A percentile compares a stretch with the other conserved stretches of the same genome.
Evolutionary conservation across 2,888 invertebrate genomes (phyloP).

Genomic region (Apeira syringaria): DNA sequence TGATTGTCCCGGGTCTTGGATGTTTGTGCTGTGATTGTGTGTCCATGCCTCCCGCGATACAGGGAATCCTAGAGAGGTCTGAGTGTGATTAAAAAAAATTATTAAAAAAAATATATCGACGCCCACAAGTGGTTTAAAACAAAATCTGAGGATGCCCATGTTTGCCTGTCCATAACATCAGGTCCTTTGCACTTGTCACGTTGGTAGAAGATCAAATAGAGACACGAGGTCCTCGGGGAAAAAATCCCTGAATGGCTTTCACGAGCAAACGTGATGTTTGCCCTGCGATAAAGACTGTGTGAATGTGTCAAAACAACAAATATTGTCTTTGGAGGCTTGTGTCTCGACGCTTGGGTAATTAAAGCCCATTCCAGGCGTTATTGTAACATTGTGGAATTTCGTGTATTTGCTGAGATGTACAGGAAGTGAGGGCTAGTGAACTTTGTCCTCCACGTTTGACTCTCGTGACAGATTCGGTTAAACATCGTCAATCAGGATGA

Average conservation of each 20-base stretch:
- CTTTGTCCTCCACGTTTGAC: slow-evolving; percentile 15
- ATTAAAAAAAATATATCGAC: too few relatives aligned
- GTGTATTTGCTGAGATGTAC: slow-evolving; percentile 26
- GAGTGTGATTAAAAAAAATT: too few relatives aligned
- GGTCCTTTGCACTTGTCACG: slow-evolving; percentile 79
- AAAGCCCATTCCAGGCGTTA: slow-evolving; percentile 43
- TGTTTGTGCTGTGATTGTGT: too few relatives aligned
- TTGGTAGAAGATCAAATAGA: slow-evolving; percentile 77
- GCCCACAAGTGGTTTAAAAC: slow-evolving; percentile 56
- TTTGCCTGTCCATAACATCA: slow-evolving; percentile 67
- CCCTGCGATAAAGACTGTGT: slow-evolving; percentile 77
- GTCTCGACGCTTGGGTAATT: slow-evolving; percentile 56
- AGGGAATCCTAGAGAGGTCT: too few relatives aligned
- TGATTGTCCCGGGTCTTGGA: too few relatives aligned
- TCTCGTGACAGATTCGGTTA: slow-evolving; percentile 5
- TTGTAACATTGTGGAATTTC: slow-evolving; percentile 27
- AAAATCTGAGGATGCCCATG: slow-evolving; percentile 65
- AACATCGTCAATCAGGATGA: too few relatives aligned
- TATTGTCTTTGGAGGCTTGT: slow-evolving; percentile 69
- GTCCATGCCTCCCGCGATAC: too few relatives aligned
- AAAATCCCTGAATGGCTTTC: slow-evolving; percentile 76
- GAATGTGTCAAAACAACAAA: slow-evolving; percentile 83
- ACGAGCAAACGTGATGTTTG: slow-evolving; percentile 77
- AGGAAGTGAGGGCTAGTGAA: slow-evolving; percentile 24
- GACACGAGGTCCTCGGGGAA: slow-evolving; percentile 59